A percentile compares a stretch with the other conserved stretches of the same genome.
These are phyloP conservation scores for Matsumyia berberina DNA, from an alignment of 2,888 invertebrate genomes.

Conservation along the genomic window DNA sequence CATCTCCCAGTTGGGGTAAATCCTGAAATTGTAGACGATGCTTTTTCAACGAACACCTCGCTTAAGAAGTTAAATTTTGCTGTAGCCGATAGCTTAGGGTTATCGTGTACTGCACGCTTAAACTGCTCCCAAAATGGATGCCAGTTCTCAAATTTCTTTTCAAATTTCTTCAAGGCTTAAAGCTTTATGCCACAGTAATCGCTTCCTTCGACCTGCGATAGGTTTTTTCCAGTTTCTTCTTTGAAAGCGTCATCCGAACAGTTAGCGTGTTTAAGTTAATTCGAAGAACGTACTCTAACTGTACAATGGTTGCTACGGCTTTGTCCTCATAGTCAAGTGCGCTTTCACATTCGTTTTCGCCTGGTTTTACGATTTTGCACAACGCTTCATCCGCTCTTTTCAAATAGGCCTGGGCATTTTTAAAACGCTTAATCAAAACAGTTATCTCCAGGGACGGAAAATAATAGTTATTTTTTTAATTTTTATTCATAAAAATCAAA, in stretches of 20 bases:
- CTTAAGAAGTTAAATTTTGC: slow-evolving; percentile 64
- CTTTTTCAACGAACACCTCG: slow-evolving; percentile 49
- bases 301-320: too few species aligned
- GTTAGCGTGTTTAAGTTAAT: slow-evolving; percentile 4
- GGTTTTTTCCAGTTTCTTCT: not conserved
- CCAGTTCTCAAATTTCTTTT: slow-evolving; percentile 67
- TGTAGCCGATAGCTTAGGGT: slow-evolving; percentile 39
- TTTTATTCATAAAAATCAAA: too few species aligned
- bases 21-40: slow-evolving; percentile 51
- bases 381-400: too few species aligned
- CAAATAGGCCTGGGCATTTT: too few species aligned
- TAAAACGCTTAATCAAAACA: too few species aligned
- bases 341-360: too few species aligned
- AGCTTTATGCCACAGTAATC: slow-evolving; percentile 35
- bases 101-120: slow-evolving; percentile 65
- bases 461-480: too few species aligned
- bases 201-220: not conserved
- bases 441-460: too few species aligned
- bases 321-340: too few species aligned
- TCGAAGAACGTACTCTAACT: slow-evolving; percentile 28
- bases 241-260: not conserved
- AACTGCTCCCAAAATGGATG: slow-evolving; percentile 69
- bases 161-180: slow-evolving; percentile 57
- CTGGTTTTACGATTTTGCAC: too few species aligned
- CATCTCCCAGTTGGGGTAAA: slow-evolving; percentile 61